Evolutionary conservation across 1,140 invertebrate genomes (phyloP).

Genomic region (Trichoplusia ni): DNA sequence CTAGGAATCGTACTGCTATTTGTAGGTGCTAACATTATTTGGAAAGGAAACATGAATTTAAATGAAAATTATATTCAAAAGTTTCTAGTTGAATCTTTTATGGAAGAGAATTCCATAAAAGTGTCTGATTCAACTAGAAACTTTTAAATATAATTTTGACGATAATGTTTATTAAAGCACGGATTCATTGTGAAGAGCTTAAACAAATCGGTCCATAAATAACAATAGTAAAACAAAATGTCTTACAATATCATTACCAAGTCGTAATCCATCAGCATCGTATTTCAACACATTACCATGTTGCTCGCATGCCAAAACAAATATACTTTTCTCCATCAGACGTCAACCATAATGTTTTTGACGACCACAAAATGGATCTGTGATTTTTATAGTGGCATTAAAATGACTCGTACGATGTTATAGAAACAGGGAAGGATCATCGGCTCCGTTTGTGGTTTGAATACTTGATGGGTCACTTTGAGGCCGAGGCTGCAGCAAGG

Average conservation of each 20-base stretch:
- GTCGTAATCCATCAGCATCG: constrained; percentile 15
- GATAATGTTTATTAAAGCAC: no score
- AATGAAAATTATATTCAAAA: no score
- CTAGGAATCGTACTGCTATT: no score
- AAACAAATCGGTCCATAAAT: neutral
- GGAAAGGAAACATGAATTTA: no score
- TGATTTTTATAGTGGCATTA: constrained; percentile 18
- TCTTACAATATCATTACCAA: constrained; percentile 15
- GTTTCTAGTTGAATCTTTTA: no score
- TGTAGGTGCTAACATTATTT: no score
- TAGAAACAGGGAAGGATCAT: constrained; percentile 12
- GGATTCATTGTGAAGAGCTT: no score
- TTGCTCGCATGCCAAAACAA: constrained; percentile 42
- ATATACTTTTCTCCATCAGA: constrained; percentile 33
- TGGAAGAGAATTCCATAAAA: no score
- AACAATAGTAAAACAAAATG: neutral
- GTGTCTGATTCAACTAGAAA: no score
- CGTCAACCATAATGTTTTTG: constrained; percentile 27
- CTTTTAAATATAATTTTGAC: no score
- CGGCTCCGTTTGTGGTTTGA: neutral
- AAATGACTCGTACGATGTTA: constrained; percentile 15
- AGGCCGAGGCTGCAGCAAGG: constrained; percentile 16
- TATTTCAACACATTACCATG: constrained; percentile 36
- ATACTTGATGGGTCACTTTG: constrained; percentile 21
- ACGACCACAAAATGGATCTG: constrained; percentile 18